phyloP scores from a whole-genome alignment of 2,113 vertebrate genomes.

The Excalfactoria chinensis region DNA sequence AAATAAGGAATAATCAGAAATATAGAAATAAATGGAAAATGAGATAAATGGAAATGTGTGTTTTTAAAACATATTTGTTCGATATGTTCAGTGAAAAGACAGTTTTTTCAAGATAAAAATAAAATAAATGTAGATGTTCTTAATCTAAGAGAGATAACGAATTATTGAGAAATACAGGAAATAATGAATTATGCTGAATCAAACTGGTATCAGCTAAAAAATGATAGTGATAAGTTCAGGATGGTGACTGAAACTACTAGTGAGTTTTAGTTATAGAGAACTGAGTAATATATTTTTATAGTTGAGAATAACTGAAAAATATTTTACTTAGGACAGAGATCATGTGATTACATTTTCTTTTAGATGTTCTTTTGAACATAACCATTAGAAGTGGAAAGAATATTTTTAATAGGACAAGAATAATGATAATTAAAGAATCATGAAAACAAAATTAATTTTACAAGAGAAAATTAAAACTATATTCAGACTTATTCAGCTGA shows the following conservation, averaged over 20 bases:
- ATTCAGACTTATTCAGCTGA: neutral
- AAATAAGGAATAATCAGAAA: neutral
- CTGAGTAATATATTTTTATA: neutral
- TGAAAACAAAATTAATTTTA: neutral
- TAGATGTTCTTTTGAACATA: neutral
- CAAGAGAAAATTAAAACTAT: neutral
- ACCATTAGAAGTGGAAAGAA: neutral
- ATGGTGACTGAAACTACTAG: neutral
- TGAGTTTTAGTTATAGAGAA: neutral
- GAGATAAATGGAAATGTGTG: neutral
- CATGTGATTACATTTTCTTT: neutral
- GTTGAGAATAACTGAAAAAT: too few relatives aligned
- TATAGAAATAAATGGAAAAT: neutral
- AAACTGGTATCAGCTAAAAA: neutral
- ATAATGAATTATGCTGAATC: neutral
- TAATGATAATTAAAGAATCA: neutral
- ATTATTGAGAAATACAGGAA: neutral
- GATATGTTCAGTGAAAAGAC: neutral
- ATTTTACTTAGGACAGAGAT: neutral
- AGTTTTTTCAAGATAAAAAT: neutral
- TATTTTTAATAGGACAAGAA: neutral
- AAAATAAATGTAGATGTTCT: neutral
- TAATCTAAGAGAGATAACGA: neutral
- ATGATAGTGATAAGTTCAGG: neutral
- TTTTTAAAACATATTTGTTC: neutral